A percentile compares a stretch with the other conserved stretches of the same genome.
Conservation (phyloP, 2,797 vertebrate genomes). For the Threskiornis aethiopicus region DNA sequence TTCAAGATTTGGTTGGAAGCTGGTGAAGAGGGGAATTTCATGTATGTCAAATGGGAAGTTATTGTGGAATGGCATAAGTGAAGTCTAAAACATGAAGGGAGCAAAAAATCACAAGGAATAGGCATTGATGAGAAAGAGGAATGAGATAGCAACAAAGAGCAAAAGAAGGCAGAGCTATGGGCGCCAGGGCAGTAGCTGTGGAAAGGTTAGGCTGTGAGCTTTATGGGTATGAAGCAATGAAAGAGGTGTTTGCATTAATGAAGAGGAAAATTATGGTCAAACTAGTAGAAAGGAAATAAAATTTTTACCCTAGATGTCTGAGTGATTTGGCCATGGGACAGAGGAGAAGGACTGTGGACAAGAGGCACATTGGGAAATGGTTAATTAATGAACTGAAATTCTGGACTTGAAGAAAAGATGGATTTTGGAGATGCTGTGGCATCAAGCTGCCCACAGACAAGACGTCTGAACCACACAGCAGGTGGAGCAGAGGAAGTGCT, state of each 20-base stretch:
- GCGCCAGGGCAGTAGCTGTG: background rate
- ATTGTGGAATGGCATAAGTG: background rate
- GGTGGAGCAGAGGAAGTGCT: background rate
- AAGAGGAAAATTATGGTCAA: background rate
- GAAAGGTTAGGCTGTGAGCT: background rate
- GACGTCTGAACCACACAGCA: background rate
- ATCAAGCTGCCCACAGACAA: background rate
- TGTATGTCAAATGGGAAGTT: background rate
- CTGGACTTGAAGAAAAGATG: background rate
- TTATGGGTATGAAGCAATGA: background rate
- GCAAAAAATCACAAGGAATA: background rate
- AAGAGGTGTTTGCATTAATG: background rate
- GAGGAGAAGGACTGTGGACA: background rate
- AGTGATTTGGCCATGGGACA: background rate
- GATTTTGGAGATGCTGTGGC: background rate
- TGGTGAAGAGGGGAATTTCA: background rate
- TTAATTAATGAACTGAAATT: background rate
- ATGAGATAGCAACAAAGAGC: background rate
- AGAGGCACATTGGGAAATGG: rapidly evolving
- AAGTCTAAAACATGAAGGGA: background rate
- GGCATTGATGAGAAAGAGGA: background rate
- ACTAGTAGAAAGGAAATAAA: background rate
- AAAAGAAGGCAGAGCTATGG: background rate
- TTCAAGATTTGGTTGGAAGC: background rate
- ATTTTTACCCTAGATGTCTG: background rate